Base-by-base conservation (phyloP, 2,888 invertebrate genomes). In the Odontomyia ornata region DNA sequence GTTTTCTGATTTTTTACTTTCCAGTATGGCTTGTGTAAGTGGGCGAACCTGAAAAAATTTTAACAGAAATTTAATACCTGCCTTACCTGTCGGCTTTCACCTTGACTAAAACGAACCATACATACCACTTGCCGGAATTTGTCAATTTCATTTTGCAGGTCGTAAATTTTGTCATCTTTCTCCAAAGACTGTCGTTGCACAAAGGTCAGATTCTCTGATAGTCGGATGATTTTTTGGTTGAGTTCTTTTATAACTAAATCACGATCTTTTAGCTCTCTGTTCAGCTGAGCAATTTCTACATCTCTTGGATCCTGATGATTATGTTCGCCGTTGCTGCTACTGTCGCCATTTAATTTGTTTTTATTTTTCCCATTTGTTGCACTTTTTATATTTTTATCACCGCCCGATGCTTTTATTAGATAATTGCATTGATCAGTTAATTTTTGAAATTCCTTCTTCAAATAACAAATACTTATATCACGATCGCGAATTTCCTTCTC, bases 81-180 rank as follows among this genome's bases (percentile, higher is more conserved):
- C 18, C n/a, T 52, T 52, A 52, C 52, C 52, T 52, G 52, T 9
- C 21, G 25, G 13, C 4, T 21, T 60, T 60, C 60, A 60, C 21
- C 15, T 2, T n/a, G 52, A 18, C 15, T 4, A 18, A 52, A 4
- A 69, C 52, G 21, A 25, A 47, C 30, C n/a, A 72, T 47, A 76
- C 79, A 73, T 76, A 94, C 92, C 73, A 95, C 93, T 86, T 93
- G 93, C 79, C 93, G 89, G 85, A 93, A 95, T 86, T 95, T 95
- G 84, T 95, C 95, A 82, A 96, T 92, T 88, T 95, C 95, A 84
- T 93, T 93, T 82, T 92, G 92, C 71, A 97, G 88, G 81, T 94
- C 91, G 79, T 91, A 89, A 81, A 97, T 95, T 80, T 91, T 91
- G 0, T 91, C 90, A 82, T 96, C 96, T 83, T 93, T 93, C 77